These are phyloP conservation scores for Scolopax mira DNA, from an alignment of 2,113 vertebrate genomes.

Conservation along the genomic window DNA sequence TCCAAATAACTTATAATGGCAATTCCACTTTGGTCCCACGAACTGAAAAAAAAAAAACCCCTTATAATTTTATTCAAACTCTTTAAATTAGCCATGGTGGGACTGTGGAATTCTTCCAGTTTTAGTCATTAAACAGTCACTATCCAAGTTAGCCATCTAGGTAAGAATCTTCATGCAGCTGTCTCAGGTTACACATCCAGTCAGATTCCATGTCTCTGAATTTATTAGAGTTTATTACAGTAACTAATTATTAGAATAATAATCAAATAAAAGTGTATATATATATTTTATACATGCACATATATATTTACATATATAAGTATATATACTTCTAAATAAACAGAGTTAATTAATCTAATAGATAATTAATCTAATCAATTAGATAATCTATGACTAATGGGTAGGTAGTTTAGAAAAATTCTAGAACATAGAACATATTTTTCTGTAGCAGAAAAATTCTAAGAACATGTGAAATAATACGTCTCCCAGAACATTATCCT, in stretches of 20 bases:
- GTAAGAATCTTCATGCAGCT: background rate
- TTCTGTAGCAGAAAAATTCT: background rate
- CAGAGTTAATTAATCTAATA: background rate
- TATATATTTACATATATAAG: background rate
- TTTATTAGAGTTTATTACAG: background rate
- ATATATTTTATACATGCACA: background rate
- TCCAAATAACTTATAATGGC: background rate
- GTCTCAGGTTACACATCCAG: background rate
- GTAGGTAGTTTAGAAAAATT: background rate
- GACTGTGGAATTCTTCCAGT: background rate
- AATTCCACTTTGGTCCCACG: background rate
- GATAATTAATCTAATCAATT: background rate
- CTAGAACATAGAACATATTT: too few species aligned
- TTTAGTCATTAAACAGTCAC: background rate
- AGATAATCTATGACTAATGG: background rate
- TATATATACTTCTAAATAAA: background rate
- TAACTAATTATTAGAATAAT: background rate
- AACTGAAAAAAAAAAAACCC: background rate
- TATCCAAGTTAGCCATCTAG: background rate
- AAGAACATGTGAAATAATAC: background rate
- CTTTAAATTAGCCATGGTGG: background rate
- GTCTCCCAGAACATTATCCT: background rate
- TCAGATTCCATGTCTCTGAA: background rate
- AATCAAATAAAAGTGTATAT: background rate
- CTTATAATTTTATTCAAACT: background rate